phyloP scores from a whole-genome alignment of 2,888 invertebrate genomes.

The Hemithea aestivaria region DNA sequence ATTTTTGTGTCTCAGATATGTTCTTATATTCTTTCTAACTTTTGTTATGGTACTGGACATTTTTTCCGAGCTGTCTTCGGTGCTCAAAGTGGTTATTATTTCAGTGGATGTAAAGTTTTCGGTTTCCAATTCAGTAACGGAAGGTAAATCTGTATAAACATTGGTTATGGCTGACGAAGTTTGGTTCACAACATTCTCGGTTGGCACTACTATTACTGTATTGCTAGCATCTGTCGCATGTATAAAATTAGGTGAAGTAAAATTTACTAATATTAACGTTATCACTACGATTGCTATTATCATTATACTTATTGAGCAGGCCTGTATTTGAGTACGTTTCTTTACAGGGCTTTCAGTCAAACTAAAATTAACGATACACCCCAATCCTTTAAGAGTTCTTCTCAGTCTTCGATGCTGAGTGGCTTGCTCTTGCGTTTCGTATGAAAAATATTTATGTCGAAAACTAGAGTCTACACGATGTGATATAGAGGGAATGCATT shows the following conservation, averaged over 20 bases:
- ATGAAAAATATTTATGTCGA: constrained; percentile 62
- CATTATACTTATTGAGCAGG: constrained; percentile 76
- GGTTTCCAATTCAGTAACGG: constrained; percentile 29
- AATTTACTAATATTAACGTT: constrained; percentile 74
- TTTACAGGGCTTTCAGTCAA: constrained; percentile 66
- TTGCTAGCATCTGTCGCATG: constrained; percentile 52
- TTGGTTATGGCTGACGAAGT: constrained; percentile 52
- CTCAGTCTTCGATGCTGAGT: constrained; percentile 56
- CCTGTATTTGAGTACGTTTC: constrained; percentile 72
- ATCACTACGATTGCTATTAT: constrained; percentile 72
- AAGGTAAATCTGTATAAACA: constrained; percentile 39
- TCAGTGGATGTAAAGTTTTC: constrained; percentile 41
- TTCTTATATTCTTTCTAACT: constrained; percentile 68
- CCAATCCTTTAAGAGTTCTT: constrained; percentile 68
- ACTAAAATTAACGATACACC: constrained; percentile 68
- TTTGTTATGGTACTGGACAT: constrained; percentile 53
- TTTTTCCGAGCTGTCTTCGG: constrained; percentile 41
- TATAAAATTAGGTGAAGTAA: constrained; percentile 66
- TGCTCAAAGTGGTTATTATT: constrained; percentile 30
- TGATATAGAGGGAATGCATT: constrained; percentile 67
- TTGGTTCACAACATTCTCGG: constrained; percentile 49
- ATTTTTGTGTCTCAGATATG: constrained; percentile 56
- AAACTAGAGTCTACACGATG: constrained; percentile 61
- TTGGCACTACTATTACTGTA: constrained; percentile 72
- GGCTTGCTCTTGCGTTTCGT: constrained; percentile 48